Evolutionary conservation across 2,113 vertebrate species (phyloP).

Genomic region (Eulemur macaco): DNA sequence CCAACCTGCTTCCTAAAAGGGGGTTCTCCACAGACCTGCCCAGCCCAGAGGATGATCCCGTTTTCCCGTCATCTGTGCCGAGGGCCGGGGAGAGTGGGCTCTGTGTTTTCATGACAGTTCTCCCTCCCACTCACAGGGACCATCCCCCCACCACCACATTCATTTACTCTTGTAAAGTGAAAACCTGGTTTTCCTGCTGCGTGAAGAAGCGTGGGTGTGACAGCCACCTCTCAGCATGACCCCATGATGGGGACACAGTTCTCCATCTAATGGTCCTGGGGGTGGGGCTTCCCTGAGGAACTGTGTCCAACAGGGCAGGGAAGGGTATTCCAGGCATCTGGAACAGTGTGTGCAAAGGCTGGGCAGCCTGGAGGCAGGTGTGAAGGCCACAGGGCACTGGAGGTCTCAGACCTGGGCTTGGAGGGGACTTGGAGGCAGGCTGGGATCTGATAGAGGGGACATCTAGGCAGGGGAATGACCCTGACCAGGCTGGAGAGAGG

Average conservation of each 20-base stretch:
- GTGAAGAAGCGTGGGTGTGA: background rate
- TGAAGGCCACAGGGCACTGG: no score
- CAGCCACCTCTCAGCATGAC: background rate
- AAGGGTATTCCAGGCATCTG: background rate
- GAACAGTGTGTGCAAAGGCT: background rate
- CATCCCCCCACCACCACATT: background rate
- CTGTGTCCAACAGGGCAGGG: background rate
- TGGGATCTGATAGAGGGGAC: background rate
- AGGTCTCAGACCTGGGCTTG: background rate
- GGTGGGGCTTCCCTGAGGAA: background rate
- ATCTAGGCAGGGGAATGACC: accelerated
- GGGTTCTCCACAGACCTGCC: background rate
- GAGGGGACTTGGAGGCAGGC: background rate
- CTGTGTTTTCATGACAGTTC: background rate
- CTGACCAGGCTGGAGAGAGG: no score
- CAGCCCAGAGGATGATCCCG: background rate
- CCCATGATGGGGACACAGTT: background rate
- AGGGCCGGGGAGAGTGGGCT: accelerated
- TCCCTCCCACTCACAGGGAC: background rate
- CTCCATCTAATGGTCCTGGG: background rate
- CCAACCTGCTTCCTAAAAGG: background rate
- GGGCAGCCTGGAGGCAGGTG: background rate
- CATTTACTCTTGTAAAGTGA: background rate
- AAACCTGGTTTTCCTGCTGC: background rate
- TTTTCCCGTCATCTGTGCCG: background rate